Evolutionary conservation across 2,797 vertebrate species (phyloP).

Genomic region (Pseudochirops corinnae): DNA sequence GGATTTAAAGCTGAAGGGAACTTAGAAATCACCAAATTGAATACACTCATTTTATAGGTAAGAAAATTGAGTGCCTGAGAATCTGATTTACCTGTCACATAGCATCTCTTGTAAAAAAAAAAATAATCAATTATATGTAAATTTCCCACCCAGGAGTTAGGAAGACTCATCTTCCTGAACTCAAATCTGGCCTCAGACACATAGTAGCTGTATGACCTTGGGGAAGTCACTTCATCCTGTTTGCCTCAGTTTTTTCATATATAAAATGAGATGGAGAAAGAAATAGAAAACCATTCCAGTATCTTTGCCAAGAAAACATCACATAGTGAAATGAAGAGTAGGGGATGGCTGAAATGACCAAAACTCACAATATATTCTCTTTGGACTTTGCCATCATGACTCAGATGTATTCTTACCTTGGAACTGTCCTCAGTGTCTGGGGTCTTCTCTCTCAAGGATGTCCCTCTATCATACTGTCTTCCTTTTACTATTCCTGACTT

Average conservation of each 20-base stretch:
- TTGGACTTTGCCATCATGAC: not conserved
- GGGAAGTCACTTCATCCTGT: not conserved
- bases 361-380: not conserved
- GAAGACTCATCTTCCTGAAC: not conserved
- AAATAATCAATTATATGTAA: not conserved
- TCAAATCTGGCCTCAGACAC: not conserved
- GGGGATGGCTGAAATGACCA: not conserved
- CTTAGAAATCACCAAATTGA: not conserved
- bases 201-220: not conserved
- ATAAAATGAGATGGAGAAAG: not conserved
- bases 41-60: not conserved
- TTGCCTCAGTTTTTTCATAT: not conserved
- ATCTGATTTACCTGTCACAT: not conserved
- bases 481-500: not conserved
- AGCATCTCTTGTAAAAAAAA: not conserved
- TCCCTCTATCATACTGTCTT: not conserved
- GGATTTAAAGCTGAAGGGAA: not conserved
- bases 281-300: not conserved
- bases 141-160: not conserved
- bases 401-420: not conserved
- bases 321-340: not conserved
- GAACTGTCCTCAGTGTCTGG: not conserved
- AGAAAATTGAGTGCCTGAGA: not conserved
- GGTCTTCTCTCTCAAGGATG: not conserved
- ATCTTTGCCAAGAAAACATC: not conserved